Evolutionary conservation across 2,113 vertebrate genomes (phyloP).

Genomic region (Rhinolophus sinicus): DNA sequence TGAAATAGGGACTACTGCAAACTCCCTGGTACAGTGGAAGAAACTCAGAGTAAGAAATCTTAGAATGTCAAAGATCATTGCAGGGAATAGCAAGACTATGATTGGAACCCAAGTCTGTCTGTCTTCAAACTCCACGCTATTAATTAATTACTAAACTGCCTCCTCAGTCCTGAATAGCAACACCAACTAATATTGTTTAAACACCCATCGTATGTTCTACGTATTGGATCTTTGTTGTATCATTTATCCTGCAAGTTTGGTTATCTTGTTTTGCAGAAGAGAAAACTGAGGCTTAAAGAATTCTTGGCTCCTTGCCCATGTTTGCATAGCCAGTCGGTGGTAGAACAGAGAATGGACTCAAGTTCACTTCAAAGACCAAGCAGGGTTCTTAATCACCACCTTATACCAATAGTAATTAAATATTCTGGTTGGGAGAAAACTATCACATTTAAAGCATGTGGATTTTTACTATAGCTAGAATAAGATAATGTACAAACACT

Average conservation of each 20-base stretch:
- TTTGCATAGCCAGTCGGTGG: not conserved
- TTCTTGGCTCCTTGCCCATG: not conserved
- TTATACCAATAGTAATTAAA: not conserved
- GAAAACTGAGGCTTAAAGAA: not conserved
- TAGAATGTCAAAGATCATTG: not conserved
- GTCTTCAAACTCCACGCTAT: not conserved
- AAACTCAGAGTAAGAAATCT: conserved; percentile 19
- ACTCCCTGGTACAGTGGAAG: not conserved
- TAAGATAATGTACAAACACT: not conserved
- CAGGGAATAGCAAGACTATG: not conserved
- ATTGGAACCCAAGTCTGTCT: not conserved
- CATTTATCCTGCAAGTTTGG: not conserved
- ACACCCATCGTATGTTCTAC: not conserved
- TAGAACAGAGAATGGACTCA: not conserved
- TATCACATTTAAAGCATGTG: not conserved
- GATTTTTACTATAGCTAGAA: conserved; percentile 19
- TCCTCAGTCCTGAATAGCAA: not conserved
- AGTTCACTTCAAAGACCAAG: not conserved
- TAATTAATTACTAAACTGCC: fast-evolving
- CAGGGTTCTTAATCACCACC: not conserved
- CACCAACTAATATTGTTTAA: not conserved
- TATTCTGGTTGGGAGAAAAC: conserved; percentile 25
- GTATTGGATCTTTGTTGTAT: not conserved
- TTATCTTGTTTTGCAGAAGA: not conserved
- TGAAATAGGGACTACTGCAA: not conserved